phyloP scores from a whole-genome alignment of 1,140 invertebrate species.

The Drosophila navojoa region DNA sequence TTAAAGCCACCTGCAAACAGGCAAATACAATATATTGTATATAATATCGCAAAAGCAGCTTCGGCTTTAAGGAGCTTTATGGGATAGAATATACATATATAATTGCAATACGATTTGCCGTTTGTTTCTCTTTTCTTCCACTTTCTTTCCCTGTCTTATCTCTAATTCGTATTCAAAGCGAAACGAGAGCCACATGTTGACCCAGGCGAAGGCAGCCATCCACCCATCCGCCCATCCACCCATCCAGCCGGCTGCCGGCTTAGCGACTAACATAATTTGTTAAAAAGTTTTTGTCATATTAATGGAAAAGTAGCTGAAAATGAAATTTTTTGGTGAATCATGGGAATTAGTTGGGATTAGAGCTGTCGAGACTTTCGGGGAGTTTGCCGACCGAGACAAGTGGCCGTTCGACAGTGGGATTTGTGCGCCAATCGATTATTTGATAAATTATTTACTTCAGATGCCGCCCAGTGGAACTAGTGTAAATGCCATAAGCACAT shows the following conservation, averaged over 20 bases:
- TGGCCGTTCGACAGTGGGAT: slow-evolving; percentile 57
- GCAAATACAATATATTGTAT: not conserved
- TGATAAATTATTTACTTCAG: slow-evolving; percentile 75
- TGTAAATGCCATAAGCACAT: slow-evolving; percentile 42
- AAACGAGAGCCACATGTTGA: slow-evolving; percentile 39
- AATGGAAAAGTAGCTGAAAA: slow-evolving; percentile 74
- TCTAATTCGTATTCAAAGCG: slow-evolving; percentile 1
- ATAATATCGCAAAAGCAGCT: not conserved
- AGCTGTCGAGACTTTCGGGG: slow-evolving; percentile 32
- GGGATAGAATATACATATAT: not conserved
- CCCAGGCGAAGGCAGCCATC: slow-evolving; percentile 25
- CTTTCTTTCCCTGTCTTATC: not conserved
- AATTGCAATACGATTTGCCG: not conserved
- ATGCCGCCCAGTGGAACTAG: slow-evolving; percentile 8
- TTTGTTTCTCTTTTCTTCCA: not conserved
- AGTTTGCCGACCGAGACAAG: slow-evolving; percentile 17
- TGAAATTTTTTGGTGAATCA: slow-evolving; percentile 57
- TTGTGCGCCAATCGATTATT: slow-evolving; percentile 69
- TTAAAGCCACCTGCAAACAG: slow-evolving; percentile 22
- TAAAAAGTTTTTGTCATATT: slow-evolving; percentile 77
- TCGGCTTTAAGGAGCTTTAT: not conserved
- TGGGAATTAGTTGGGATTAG: slow-evolving; percentile 76
- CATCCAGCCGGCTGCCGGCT: slow-evolving; percentile 10
- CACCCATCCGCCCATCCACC: too few relatives aligned
- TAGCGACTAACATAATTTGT: slow-evolving; percentile 74